phyloP scores from a whole-genome alignment of 2,797 vertebrate genomes.

The Siniperca undulata region DNA sequence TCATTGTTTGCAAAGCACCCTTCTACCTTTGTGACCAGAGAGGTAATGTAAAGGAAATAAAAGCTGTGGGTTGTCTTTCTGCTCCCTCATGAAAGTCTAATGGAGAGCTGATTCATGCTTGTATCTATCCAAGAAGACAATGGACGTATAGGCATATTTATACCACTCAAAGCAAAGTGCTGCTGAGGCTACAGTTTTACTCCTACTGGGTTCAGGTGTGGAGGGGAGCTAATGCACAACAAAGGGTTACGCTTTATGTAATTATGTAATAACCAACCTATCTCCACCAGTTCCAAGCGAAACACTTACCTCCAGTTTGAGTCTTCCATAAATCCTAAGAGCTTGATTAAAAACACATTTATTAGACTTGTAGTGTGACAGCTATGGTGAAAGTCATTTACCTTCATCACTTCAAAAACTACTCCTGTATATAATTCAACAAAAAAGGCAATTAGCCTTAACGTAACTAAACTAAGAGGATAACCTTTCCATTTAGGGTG shows the following conservation, averaged over 20 bases:
- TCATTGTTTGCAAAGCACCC: slow-evolving; percentile 61
- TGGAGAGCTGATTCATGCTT: slow-evolving; percentile 78
- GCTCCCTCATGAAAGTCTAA: slow-evolving; percentile 80
- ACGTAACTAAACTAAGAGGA: not conserved
- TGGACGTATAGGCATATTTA: slow-evolving; percentile 67
- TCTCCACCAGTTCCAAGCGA: slow-evolving; percentile 45
- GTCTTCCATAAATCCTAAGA: slow-evolving; percentile 37
- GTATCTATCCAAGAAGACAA: slow-evolving; percentile 70
- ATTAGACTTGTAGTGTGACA: slow-evolving; percentile 8
- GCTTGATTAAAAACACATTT: slow-evolving; percentile 43
- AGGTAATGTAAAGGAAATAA: slow-evolving; percentile 73
- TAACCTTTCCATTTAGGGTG: not conserved
- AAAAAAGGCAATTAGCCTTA: slow-evolving; percentile 13
- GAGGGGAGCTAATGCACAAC: slow-evolving; percentile 73
- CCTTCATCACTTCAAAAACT: slow-evolving; percentile 4
- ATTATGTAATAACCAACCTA: slow-evolving; percentile 71
- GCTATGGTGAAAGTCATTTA: slow-evolving; percentile 7
- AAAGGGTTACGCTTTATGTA: slow-evolving; percentile 64
- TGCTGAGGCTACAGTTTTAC: slow-evolving; percentile 74
- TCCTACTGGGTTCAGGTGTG: slow-evolving; percentile 78
- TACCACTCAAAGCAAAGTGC: slow-evolving; percentile 77
- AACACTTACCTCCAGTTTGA: slow-evolving; percentile 54
- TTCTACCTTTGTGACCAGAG: slow-evolving; percentile 57
- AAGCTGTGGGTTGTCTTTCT: slow-evolving; percentile 73
- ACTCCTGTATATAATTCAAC: not conserved